Conservation (phyloP, 1,140 invertebrate genomes). For the Drosophila ogumai region DNA sequence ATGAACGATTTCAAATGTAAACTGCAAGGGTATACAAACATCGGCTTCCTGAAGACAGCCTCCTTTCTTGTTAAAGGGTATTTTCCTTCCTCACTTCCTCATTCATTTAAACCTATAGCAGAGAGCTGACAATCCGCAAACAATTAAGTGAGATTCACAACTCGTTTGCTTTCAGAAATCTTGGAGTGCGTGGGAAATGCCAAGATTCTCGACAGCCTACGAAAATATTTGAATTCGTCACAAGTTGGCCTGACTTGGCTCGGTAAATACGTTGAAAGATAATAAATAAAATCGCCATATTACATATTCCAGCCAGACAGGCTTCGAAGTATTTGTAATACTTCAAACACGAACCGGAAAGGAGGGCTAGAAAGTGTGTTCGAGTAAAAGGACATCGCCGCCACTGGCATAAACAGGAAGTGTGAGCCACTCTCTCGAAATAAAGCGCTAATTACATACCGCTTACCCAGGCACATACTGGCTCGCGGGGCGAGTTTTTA, state of each 20-base stretch:
- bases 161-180: background rate
- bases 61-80: too few relatives aligned
- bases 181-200: conserved; percentile 4
- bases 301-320: background rate
- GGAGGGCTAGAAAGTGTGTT: background rate
- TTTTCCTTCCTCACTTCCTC: background rate
- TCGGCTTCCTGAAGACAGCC: too few relatives aligned
- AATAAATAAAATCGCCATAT: background rate
- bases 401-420: conserved; percentile 24
- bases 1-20: too few relatives aligned
- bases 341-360: background rate
- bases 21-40: too few relatives aligned
- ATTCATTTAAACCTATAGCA: background rate
- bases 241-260: background rate
- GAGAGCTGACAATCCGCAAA: background rate
- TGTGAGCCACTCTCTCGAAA: conserved; percentile 22
- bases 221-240: background rate
- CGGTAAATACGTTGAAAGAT: background rate
- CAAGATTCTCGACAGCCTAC: conserved; percentile 2
- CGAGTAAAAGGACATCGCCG: conserved; percentile 27
- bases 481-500: conserved; percentile 24
- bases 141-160: background rate
- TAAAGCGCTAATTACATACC: conserved; percentile 38
- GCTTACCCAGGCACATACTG: background rate
- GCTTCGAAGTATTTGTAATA: background rate